A percentile compares a stretch with the other conserved stretches of the same genome.
phyloP scores from a whole-genome alignment of 1,140 invertebrate genomes.

The Drosophila rufa region DNA sequence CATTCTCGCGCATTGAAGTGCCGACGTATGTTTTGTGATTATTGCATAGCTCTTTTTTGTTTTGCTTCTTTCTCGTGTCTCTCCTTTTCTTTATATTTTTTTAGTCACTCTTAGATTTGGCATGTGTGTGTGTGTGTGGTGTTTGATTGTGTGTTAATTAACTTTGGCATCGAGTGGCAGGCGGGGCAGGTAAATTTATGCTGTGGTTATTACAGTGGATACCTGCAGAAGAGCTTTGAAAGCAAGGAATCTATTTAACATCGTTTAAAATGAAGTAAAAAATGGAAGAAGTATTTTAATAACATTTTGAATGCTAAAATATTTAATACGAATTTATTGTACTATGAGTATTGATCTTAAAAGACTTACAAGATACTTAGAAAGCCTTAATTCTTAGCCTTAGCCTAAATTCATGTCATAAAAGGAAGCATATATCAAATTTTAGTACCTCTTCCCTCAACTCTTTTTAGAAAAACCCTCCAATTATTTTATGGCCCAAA shows the following conservation, averaged over 20 bases:
- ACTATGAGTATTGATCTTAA: not conserved
- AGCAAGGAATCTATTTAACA: not conserved
- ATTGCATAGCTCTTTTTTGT: slow-evolving; percentile 63
- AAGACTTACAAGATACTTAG: no score
- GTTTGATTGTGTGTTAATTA: slow-evolving; percentile 81
- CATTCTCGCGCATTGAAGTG: slow-evolving; percentile 77
- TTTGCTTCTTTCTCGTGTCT: slow-evolving; percentile 24
- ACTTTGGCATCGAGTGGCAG: slow-evolving; percentile 56
- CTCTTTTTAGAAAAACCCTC: not conserved
- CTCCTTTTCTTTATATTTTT: slow-evolving; percentile 44
- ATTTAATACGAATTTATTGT: not conserved
- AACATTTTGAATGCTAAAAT: not conserved
- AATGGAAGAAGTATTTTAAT: not conserved
- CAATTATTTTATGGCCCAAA: slow-evolving; percentile 10
- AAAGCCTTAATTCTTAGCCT: no score
- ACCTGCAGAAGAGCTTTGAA: slow-evolving; percentile 21
- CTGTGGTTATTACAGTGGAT: slow-evolving; percentile 51
- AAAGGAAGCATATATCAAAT: no score
- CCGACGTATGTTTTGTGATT: slow-evolving; percentile 75
- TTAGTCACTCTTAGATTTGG: slow-evolving; percentile 31
- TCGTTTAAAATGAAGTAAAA: not conserved
- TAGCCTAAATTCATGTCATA: no score
- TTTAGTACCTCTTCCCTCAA: no score
- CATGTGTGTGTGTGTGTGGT: slow-evolving; percentile 21
- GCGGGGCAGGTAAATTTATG: slow-evolving; percentile 40